Conservation (phyloP, 1,140 invertebrate species). For the Portunus trituberculatus region DNA sequence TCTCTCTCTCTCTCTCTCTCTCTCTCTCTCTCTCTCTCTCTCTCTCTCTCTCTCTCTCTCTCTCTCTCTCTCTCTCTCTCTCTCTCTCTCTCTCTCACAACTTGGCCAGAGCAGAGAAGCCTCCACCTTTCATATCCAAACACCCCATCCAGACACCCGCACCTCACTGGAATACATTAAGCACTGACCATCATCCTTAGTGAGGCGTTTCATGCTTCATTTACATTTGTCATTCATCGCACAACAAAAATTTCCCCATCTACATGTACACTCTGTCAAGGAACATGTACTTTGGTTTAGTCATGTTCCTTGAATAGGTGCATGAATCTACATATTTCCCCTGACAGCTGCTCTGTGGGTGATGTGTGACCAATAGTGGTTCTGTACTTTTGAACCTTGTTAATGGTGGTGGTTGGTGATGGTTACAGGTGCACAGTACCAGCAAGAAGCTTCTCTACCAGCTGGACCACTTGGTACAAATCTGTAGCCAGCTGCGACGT, state of each 20-base stretch:
- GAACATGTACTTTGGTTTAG: neutral
- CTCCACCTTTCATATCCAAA: neutral
- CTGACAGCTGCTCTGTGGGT: too few relatives aligned
- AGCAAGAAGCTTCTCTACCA: conserved; percentile 98
- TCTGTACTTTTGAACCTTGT: neutral
- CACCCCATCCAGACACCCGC: neutral
- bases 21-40: conserved; percentile 29
- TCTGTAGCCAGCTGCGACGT: conserved; percentile 93
- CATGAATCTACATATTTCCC: neutral
- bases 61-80: conserved; percentile 26
- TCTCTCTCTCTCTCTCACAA: neutral
- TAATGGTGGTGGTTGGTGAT: conserved; percentile 70
- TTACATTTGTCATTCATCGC: neutral
- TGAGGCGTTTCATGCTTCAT: neutral
- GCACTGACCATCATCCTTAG: neutral
- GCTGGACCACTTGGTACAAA: conserved; percentile 96
- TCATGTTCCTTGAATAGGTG: neutral
- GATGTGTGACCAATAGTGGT: neutral
- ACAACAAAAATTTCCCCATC: too few relatives aligned
- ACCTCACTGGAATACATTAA: neutral
- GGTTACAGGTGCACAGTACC: conserved; percentile 92
- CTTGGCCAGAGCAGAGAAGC: neutral
- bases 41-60: conserved; percentile 29
- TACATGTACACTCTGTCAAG: too few relatives aligned
- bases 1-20: neutral